phyloP scores from a whole-genome alignment of 2,888 invertebrate species.

The Euzetes globulus region DNA sequence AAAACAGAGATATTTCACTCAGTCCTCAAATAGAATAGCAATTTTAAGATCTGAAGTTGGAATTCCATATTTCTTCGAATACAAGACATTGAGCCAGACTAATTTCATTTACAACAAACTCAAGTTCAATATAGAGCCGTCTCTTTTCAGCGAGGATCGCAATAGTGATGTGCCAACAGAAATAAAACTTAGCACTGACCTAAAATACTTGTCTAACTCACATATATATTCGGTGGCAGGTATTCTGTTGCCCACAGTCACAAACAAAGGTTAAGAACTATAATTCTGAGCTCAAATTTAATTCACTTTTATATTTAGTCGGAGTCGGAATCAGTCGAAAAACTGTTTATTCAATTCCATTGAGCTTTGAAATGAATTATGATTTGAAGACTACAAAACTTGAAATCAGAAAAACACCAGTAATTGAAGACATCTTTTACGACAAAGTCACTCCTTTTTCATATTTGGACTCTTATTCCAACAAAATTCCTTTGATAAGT shows the following conservation, averaged over 20 bases:
- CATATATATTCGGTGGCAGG: constrained; percentile 32
- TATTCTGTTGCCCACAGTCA: constrained; percentile 35
- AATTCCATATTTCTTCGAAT: neutral
- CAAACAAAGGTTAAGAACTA: neutral
- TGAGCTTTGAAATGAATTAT: constrained; percentile 37
- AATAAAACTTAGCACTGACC: constrained; percentile 36
- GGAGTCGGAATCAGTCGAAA: constrained; percentile 38
- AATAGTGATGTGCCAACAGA: constrained; percentile 38
- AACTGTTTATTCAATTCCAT: constrained; percentile 35
- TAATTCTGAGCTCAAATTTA: too few relatives aligned
- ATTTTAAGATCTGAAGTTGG: constrained; percentile 2
- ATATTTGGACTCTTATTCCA: constrained; percentile 35
- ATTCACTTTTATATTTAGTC: constrained; percentile 25
- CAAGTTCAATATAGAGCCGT: constrained; percentile 40
- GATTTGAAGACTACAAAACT: constrained; percentile 37
- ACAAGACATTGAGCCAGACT: neutral
- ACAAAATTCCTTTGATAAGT: constrained; percentile 23
- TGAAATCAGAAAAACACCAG: constrained; percentile 34
- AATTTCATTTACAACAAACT: constrained; percentile 23
- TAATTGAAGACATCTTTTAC: constrained; percentile 39
- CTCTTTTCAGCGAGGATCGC: constrained; percentile 41
- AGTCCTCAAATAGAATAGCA: neutral
- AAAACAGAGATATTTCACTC: neutral
- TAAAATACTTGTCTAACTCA: neutral
- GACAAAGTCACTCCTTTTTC: constrained; percentile 38